Conservation (phyloP, 2,888 invertebrate genomes). For the Tuberolachnus salignus region DNA sequence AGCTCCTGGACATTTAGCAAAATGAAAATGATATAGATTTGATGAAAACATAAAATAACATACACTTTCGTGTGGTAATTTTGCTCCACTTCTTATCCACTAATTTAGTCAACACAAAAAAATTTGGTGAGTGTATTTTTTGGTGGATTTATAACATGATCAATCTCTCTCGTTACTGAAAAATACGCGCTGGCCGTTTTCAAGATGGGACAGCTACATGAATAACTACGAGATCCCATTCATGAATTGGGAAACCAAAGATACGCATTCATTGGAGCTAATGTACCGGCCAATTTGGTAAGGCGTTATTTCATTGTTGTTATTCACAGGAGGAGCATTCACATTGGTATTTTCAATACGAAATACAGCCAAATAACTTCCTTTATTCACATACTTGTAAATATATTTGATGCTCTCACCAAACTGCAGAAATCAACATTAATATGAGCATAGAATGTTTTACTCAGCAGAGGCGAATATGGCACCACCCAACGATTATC, state of each 20-base stretch:
- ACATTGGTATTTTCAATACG: conserved; percentile 58
- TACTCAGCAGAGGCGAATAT: too few relatives aligned
- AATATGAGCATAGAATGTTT: too few relatives aligned
- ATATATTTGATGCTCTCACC: conserved; percentile 62
- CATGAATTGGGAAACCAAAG: conserved; percentile 60
- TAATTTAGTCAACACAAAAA: too few relatives aligned
- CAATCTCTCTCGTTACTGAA: conserved; percentile 28
- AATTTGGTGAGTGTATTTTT: conserved; percentile 57
- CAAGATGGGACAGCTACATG: conserved; percentile 60
- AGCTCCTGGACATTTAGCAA: too few relatives aligned
- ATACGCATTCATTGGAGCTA: conserved; percentile 59
- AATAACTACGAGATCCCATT: conserved; percentile 59
- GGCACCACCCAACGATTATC: conserved; percentile 58
- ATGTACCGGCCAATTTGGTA: conserved; percentile 60
- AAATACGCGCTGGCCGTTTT: conserved; percentile 58
- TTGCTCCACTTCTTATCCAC: too few relatives aligned
- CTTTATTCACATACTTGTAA: conserved; percentile 61
- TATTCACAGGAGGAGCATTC: conserved; percentile 59
- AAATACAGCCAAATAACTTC: conserved; percentile 58
- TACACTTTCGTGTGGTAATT: too few relatives aligned
- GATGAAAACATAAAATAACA: too few relatives aligned
- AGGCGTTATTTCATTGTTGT: conserved; percentile 59
- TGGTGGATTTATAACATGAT: conserved; percentile 27
- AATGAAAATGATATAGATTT: too few relatives aligned
- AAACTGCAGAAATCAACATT: conserved; percentile 62